Percentiles rank a stretch among this genome's conserved stretches.
These are phyloP conservation scores for Troglohyphantes excavatus DNA, from an alignment of 2,888 invertebrate species.

Conservation along the genomic window DNA sequence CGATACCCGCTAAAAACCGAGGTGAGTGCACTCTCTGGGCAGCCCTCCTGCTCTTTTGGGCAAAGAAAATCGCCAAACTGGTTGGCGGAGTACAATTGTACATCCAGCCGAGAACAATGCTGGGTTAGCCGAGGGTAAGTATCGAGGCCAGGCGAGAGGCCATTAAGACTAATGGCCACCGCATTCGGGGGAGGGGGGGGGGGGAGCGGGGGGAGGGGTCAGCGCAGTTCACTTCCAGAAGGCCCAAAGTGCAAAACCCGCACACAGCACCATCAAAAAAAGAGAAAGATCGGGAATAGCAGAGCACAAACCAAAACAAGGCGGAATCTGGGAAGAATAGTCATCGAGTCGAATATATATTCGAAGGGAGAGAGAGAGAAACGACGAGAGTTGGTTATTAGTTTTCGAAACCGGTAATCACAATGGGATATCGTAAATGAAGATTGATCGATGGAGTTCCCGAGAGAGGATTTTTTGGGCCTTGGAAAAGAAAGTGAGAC, in stretches of 20 bases:
- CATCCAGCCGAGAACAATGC: conserved; percentile 62
- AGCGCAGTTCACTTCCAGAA: conserved; percentile 44
- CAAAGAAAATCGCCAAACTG: conserved; percentile 51
- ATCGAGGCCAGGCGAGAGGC: conserved; percentile 65
- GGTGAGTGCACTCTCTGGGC: no score
- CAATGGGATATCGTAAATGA: not conserved
- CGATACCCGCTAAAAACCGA: no score
- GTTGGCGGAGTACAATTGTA: conserved; percentile 64
- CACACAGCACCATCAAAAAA: conserved; percentile 11
- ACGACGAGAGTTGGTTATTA: not conserved
- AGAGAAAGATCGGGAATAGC: not conserved
- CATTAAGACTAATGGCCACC: conserved; percentile 73
- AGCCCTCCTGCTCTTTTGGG: no score
- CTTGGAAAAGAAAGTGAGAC: no score
- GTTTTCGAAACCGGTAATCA: not conserved
- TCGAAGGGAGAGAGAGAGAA: no score
- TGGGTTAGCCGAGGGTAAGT: conserved; percentile 67
- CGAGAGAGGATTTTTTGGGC: no score
- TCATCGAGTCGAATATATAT: not conserved
- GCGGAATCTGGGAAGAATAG: conserved; percentile 3
- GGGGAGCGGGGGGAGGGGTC: conserved; percentile 47
- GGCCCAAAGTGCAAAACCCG: not conserved
- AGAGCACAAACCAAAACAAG: not conserved
- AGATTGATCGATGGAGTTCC: no score
- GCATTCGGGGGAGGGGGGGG: conserved; percentile 21